Conservation (phyloP, 2,888 invertebrate species). For the Cyclophora punctaria region DNA sequence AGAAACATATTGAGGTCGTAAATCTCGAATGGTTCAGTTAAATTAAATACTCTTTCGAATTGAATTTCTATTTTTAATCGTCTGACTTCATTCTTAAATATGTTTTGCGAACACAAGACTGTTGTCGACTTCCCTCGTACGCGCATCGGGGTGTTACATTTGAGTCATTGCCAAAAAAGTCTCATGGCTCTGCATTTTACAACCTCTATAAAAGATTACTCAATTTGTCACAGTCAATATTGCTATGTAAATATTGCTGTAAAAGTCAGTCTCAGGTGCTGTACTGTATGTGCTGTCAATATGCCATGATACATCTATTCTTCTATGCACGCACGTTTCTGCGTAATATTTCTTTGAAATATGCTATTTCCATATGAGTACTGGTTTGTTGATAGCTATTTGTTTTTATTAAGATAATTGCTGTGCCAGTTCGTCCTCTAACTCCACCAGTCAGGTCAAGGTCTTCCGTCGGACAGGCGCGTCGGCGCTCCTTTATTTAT, state of each 20-base stretch:
- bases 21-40: conserved; percentile 41
- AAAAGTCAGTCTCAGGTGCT: too few relatives aligned
- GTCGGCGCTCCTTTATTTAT: conserved; percentile 57
- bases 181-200: conserved; percentile 14
- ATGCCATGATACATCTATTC: too few relatives aligned
- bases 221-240: conserved; percentile 5
- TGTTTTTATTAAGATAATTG: conserved; percentile 4
- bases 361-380: too few relatives aligned
- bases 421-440: conserved; percentile 16
- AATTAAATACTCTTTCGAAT: conserved; percentile 44
- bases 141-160: conserved; percentile 22
- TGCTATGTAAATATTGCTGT: too few relatives aligned
- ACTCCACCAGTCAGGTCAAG: conserved; percentile 52
- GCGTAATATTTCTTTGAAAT: too few relatives aligned
- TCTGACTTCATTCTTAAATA: conserved; percentile 48
- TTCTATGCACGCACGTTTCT: too few relatives aligned
- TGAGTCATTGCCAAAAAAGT: conserved; percentile 39
- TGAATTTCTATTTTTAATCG: conserved; percentile 54
- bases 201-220: conserved; percentile 5
- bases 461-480: conserved; percentile 33
- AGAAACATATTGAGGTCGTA: conserved; percentile 29
- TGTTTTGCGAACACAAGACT: conserved; percentile 30
- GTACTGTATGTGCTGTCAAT: too few relatives aligned
- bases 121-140: conserved; percentile 27
- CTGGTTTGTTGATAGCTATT: conserved; percentile 3